These are phyloP conservation scores for Pempheris klunzingeri DNA, from an alignment of 2,797 vertebrate species.

Conservation along the genomic window DNA sequence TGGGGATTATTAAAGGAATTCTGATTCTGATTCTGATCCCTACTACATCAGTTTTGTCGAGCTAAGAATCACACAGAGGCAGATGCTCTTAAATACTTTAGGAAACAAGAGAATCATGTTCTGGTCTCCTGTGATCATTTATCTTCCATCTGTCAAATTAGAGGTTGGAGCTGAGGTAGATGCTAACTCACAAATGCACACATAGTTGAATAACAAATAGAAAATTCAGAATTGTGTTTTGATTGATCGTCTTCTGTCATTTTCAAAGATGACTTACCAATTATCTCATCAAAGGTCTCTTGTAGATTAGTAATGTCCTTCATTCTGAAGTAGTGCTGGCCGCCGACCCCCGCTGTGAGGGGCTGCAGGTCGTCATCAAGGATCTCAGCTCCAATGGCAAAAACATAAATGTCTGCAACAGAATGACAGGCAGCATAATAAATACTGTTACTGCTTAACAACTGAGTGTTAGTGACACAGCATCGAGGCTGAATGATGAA, in stretches of 20 bases:
- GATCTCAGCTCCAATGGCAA: conserved; percentile 65
- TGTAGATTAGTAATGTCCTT: not conserved
- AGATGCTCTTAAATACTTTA: conserved; percentile 26
- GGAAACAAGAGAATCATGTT: conserved; percentile 26
- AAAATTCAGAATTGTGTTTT: not conserved
- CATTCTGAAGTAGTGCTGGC: conserved; percentile 71
- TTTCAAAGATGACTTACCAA: conserved; percentile 61
- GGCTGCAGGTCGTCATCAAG: conserved; percentile 49
- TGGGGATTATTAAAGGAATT: too few species aligned
- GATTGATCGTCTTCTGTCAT: not conserved
- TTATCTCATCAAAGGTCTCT: conserved; percentile 70
- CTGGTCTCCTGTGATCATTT: conserved; percentile 9
- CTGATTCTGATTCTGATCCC: too few species aligned
- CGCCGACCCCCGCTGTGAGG: conserved; percentile 40
- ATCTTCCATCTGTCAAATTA: conserved; percentile 15
- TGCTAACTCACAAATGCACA: not conserved
- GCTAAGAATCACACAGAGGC: not conserved
- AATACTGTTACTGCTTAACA: not conserved
- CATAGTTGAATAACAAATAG: conserved; percentile 4
- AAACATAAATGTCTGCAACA: conserved; percentile 77
- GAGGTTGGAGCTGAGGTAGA: conserved; percentile 1
- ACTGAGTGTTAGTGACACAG: not conserved
- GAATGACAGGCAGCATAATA: not conserved
- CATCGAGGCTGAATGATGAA: not conserved
- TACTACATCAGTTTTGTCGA: conserved; percentile 16